Base-by-base conservation (phyloP, 2,797 vertebrate genomes). In the Megalops cyprinoides region DNA sequence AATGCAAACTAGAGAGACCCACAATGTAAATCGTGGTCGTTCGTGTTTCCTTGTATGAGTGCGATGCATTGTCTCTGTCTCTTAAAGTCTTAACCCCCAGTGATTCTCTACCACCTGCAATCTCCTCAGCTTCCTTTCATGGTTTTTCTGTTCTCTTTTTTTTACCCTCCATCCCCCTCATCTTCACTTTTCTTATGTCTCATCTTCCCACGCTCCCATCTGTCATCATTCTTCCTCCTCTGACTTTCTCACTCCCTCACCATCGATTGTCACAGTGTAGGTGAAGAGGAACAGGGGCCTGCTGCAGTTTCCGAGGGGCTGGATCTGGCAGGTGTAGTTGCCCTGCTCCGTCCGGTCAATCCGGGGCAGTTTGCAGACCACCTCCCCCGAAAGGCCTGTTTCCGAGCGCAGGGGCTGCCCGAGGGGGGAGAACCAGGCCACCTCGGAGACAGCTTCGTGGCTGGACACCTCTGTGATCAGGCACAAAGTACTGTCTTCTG, bases 341-440 rank as follows among this genome's bases (percentile, higher is more conserved):
- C 94, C 95, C 0, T 0, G 34, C 67, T 95, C 93, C 0, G 0
- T 60, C n/a, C 0, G 25, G 65, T 62, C 74, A 65, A 93, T 49
- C 69, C 39, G 82, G 7, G 95, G 92, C 78, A 94, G 82, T 84
- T 95, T 95, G 82, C 92, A 84, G 39, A 90, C 74, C 82, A 90
- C 84, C 0, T 76, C 86, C 58, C 85, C 85, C 0, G 12, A 9
- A 0, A 77, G 83, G 8, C 58, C 8, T 3, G 15, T 83, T 77
- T 91, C 88, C 0, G 82, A 91, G 78, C 80, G 90, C 78, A 95
- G 84, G 6, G 81, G 55, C 44, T 31, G 3, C 5, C 86, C 88
- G 0, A 67, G 75, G 5, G 90, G 92, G n/a, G 91, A 79, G 25
- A 51, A 31, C 95, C 95, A 95, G 76, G 83, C 87, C 53, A 94